These are phyloP conservation scores for Momotus momota DNA, from an alignment of 2,797 vertebrate genomes.

Conservation along the genomic window DNA sequence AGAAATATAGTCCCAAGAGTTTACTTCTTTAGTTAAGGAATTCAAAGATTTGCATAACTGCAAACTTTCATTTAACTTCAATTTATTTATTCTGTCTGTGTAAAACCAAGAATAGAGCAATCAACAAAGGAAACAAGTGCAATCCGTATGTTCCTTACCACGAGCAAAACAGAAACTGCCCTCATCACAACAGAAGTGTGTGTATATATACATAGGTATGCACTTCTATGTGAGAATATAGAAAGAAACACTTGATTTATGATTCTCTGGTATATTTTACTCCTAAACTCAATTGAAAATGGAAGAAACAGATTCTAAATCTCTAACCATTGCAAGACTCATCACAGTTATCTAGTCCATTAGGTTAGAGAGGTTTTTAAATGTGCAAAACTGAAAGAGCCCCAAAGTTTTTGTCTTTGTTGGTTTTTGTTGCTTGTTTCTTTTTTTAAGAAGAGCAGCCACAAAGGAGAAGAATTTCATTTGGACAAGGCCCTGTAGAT, in stretches of 20 bases:
- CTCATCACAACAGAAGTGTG: fast-evolving
- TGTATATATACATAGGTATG: no score
- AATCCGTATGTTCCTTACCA: not conserved
- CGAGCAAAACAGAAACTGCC: not conserved
- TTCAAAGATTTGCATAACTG: not conserved
- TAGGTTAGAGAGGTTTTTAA: not conserved
- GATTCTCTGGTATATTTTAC: not conserved
- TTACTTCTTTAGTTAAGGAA: not conserved
- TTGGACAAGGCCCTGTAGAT: not conserved
- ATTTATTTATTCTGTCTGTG: not conserved
- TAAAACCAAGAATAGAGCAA: not conserved
- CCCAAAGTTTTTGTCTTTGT: no score
- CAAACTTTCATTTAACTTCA: not conserved
- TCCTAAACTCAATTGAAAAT: not conserved
- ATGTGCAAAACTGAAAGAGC: not conserved
- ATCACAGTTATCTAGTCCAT: not conserved
- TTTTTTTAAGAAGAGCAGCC: not conserved
- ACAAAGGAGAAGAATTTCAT: not conserved
- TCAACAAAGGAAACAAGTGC: not conserved
- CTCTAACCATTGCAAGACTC: not conserved
- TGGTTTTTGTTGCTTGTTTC: not conserved
- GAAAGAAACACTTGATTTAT: not conserved
- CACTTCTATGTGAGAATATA: not conserved
- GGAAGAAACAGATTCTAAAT: not conserved
- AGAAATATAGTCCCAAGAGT: not conserved